phyloP scores from a whole-genome alignment of 2,888 invertebrate species.

The Torymus tubicola region DNA sequence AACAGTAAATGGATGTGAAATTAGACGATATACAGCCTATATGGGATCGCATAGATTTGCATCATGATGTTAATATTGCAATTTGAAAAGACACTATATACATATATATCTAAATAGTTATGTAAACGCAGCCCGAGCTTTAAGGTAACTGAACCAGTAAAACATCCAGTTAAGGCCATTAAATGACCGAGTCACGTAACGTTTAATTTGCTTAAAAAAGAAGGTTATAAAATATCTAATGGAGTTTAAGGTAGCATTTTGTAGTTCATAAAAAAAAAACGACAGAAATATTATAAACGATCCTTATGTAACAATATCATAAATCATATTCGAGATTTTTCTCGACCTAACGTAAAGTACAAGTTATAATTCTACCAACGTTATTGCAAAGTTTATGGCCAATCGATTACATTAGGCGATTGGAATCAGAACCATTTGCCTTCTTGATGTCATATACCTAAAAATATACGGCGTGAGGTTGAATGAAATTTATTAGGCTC shows the following conservation, averaged over 20 bases:
- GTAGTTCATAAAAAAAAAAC: slow-evolving; percentile 31
- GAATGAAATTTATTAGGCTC: too few relatives aligned
- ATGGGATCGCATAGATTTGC: too few relatives aligned
- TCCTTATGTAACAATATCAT: slow-evolving; percentile 18
- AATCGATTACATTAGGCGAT: too few relatives aligned
- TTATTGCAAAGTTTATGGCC: too few relatives aligned
- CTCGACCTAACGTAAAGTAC: too few relatives aligned
- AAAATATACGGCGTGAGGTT: too few relatives aligned
- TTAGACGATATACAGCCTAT: too few relatives aligned
- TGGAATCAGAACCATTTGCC: too few relatives aligned
- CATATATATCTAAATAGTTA: slow-evolving; percentile 16
- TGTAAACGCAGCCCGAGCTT: slow-evolving; percentile 7
- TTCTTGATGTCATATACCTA: too few relatives aligned
- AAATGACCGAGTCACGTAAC: slow-evolving; percentile 46
- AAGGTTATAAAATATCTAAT: slow-evolving; percentile 40
- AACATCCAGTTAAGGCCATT: slow-evolving; percentile 24
- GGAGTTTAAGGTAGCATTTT: slow-evolving; percentile 31
- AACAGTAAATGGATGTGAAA: too few relatives aligned
- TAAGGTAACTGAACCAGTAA: slow-evolving; percentile 28
- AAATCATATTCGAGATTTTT: too few relatives aligned
- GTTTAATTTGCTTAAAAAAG: slow-evolving; percentile 42
- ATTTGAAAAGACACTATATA: not conserved
- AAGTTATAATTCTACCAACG: too few relatives aligned
- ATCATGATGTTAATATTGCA: not conserved
- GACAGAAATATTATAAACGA: not conserved